Conservation (phyloP, 2,888 invertebrate genomes). For the Anodontia alba region DNA sequence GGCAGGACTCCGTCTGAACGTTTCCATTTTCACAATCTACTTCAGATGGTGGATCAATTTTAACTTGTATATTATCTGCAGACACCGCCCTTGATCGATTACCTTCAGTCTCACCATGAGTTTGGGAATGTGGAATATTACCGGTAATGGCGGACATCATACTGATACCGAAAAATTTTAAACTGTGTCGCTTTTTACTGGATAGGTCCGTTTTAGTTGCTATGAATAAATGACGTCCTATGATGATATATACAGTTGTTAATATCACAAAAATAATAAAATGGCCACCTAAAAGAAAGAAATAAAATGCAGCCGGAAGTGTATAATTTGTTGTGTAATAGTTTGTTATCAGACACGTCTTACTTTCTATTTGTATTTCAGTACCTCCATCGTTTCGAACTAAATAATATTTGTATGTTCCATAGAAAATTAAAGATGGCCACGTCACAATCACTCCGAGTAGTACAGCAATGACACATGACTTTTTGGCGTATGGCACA, state of each 20-base stretch:
- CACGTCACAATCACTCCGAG: constrained; percentile 53
- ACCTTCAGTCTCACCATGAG: constrained; percentile 20
- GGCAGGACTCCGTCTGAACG: background rate
- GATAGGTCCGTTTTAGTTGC: constrained; percentile 45
- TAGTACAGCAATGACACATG: constrained; percentile 48
- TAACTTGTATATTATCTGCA: constrained; percentile 36
- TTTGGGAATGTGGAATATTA: constrained; percentile 47
- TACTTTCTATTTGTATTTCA: constrained; percentile 34
- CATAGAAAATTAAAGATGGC: constrained; percentile 61
- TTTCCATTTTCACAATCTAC: constrained; percentile 5
- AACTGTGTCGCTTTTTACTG: constrained; percentile 49
- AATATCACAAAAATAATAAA: constrained; percentile 59
- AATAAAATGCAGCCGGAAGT: constrained; percentile 56
- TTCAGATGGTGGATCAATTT: background rate
- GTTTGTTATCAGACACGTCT: constrained; percentile 54
- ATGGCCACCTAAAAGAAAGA: constrained; percentile 55
- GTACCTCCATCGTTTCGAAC: constrained; percentile 14
- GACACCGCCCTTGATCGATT: constrained; percentile 42
- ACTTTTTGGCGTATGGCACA: constrained; percentile 50
- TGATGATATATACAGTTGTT: constrained; percentile 53
- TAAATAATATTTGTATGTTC: constrained; percentile 45
- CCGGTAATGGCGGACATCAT: constrained; percentile 59
- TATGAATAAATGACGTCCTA: constrained; percentile 54
- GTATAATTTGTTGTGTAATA: constrained; percentile 54
- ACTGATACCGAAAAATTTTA: constrained; percentile 58